These are phyloP conservation scores for Nymphalis polychloros DNA, from an alignment of 2,888 invertebrate genomes.

Conservation along the genomic window DNA sequence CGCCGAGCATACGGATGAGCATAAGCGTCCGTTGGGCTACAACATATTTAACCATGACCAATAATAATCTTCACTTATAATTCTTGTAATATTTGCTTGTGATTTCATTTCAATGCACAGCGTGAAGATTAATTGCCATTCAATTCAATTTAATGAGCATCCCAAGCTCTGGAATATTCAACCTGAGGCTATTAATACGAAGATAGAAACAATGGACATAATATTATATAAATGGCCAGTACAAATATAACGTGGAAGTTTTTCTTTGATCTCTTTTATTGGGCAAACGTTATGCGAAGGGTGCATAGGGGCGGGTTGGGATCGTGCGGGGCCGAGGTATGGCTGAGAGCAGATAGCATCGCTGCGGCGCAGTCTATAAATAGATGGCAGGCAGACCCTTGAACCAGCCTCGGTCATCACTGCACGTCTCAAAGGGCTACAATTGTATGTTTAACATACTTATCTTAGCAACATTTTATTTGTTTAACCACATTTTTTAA, in stretches of 20 bases:
- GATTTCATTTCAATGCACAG: constrained; percentile 50
- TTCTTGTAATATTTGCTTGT: constrained; percentile 20
- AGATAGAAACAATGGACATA: constrained; percentile 72
- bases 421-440: constrained; percentile 61
- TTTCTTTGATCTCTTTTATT: constrained; percentile 76
- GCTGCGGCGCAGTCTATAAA: constrained; percentile 70
- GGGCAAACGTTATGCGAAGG: constrained; percentile 72
- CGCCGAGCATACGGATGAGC: constrained; percentile 75
- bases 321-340: constrained; percentile 65
- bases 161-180: constrained; percentile 55
- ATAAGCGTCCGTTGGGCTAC: constrained; percentile 58
- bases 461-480: constrained; percentile 20
- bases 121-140: constrained; percentile 44
- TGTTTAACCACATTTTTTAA: constrained; percentile 10
- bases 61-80: constrained; percentile 44
- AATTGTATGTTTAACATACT: constrained; percentile 42
- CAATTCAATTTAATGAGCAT: constrained; percentile 62
- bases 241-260: constrained; percentile 69
- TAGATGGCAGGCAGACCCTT: constrained; percentile 76
- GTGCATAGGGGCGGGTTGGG: constrained; percentile 72
- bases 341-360: constrained; percentile 71
- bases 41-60: constrained; percentile 42
- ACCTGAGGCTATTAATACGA: constrained; percentile 71
- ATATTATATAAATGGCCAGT: constrained; percentile 74
- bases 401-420: constrained; percentile 74